A percentile compares a stretch with the other conserved stretches of the same genome.
Conservation (phyloP, 2,113 vertebrate species). For the Spilogale gracilis region DNA sequence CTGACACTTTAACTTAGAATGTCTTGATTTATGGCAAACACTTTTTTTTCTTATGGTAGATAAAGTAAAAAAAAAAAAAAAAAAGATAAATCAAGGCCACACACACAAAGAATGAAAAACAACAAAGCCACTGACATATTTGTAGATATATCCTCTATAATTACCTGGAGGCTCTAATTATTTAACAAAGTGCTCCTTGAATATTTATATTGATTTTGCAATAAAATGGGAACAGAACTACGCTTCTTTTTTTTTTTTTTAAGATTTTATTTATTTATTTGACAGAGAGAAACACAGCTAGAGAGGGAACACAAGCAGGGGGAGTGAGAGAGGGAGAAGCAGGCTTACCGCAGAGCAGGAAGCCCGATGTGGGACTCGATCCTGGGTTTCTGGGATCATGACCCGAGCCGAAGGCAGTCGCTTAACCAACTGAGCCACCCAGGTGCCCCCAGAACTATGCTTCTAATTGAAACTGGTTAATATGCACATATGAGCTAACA, state of each 20-base stretch:
- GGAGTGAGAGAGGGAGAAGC: no score
- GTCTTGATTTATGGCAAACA: neutral
- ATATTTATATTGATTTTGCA: neutral
- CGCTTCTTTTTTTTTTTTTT: neutral
- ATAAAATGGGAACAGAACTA: neutral
- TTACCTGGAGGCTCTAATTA: neutral
- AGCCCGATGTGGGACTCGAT: no score
- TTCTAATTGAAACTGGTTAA: neutral
- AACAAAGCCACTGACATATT: neutral
- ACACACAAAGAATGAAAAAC: neutral
- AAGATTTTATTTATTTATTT: no score
- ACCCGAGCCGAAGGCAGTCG: no score
- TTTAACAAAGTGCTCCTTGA: neutral
- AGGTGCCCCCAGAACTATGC: neutral
- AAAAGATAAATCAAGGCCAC: neutral
- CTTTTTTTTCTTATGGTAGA: neutral
- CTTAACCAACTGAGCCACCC: no score
- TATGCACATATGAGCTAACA: neutral
- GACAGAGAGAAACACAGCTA: no score
- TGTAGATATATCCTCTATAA: neutral
- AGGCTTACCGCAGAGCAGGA: no score
- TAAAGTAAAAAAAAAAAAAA: neutral
- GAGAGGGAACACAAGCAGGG: no score
- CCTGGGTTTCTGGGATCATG: no score
- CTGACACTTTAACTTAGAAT: neutral